Percentiles rank a stretch among this genome's conserved stretches.
phyloP scores from a whole-genome alignment of 2,797 vertebrate genomes.

The Denticeps clupeoides region DNA sequence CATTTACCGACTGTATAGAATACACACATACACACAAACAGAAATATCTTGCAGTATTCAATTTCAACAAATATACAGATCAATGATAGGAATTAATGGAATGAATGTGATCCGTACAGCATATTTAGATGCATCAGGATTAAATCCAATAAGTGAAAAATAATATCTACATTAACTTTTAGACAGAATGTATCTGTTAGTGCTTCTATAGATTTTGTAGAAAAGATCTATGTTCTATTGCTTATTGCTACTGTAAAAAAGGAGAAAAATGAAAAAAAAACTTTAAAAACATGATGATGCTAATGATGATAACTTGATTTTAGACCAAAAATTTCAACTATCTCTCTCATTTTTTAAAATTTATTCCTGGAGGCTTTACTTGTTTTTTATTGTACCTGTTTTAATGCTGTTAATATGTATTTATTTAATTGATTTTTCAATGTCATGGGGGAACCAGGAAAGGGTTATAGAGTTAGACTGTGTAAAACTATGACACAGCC shows the following conservation, averaged over 20 bases:
- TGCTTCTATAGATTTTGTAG: conserved; percentile 79
- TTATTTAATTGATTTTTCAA: too few species aligned
- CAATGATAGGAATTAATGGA: too few species aligned
- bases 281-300: conserved; percentile 58
- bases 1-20: too few species aligned
- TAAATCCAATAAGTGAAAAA: too few species aligned
- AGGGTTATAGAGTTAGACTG: too few species aligned
- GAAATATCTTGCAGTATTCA: too few species aligned
- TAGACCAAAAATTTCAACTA: conserved; percentile 78
- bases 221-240: conserved; percentile 75
- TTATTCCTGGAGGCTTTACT: conserved; percentile 52
- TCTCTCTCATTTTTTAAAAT: conserved; percentile 54
- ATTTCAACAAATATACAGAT: too few species aligned
- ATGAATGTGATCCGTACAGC: too few species aligned
- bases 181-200: conserved; percentile 82
- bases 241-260: conserved; percentile 67
- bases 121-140: conserved; percentile 65
- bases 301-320: conserved; percentile 72
- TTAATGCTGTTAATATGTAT: conserved; percentile 42
- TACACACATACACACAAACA: too few species aligned
- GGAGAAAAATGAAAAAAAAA: conserved; percentile 56
- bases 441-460: too few species aligned
- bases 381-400: too few species aligned
- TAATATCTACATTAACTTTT: conserved; percentile 64
- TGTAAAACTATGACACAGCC: conserved; percentile 23